These are phyloP conservation scores for Cylas formicarius DNA, from an alignment of 1,140 invertebrate species.

Conservation along the genomic window DNA sequence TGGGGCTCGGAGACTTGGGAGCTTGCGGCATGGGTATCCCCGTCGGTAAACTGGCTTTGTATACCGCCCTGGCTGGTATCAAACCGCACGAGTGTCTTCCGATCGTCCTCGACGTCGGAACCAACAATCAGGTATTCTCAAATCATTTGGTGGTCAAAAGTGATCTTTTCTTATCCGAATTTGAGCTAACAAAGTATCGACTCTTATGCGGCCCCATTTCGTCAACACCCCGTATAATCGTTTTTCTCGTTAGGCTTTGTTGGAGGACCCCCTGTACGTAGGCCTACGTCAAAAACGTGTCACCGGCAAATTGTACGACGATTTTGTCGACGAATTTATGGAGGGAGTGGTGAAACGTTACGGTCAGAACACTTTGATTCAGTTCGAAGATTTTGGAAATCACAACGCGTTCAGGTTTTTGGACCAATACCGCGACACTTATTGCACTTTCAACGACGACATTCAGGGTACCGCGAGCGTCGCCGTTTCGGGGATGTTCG, in stretches of 20 bases:
- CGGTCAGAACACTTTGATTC: constrained; percentile 72
- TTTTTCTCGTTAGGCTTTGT: no score
- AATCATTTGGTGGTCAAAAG: no score
- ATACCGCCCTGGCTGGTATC: constrained; percentile 88
- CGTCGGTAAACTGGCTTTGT: constrained; percentile 87
- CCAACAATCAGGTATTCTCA: constrained; percentile 77
- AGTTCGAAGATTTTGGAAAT: constrained; percentile 95
- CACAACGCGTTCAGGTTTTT: constrained; percentile 82
- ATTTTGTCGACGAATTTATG: constrained; percentile 98
- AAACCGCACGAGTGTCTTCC: constrained; percentile 90
- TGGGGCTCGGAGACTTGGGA: constrained; percentile 90
- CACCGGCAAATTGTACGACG: constrained; percentile 68
- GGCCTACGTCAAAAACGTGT: constrained; percentile 79
- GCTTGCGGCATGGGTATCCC: constrained; percentile 95
- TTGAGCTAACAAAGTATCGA: no score
- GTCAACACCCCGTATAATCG: no score
- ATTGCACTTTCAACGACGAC: constrained; percentile 95
- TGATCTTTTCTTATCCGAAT: no score
- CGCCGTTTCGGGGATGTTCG: constrained; percentile 84
- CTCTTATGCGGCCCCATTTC: no score
- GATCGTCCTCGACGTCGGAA: constrained; percentile 88
- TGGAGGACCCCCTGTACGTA: constrained; percentile 90
- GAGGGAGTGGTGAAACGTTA: constrained; percentile 75
- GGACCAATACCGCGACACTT: constrained; percentile 73
- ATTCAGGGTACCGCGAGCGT: constrained; percentile 90